Evolutionary conservation across 2,797 vertebrate genomes (phyloP).

Genomic region (Protosalanx chinensis): DNA sequence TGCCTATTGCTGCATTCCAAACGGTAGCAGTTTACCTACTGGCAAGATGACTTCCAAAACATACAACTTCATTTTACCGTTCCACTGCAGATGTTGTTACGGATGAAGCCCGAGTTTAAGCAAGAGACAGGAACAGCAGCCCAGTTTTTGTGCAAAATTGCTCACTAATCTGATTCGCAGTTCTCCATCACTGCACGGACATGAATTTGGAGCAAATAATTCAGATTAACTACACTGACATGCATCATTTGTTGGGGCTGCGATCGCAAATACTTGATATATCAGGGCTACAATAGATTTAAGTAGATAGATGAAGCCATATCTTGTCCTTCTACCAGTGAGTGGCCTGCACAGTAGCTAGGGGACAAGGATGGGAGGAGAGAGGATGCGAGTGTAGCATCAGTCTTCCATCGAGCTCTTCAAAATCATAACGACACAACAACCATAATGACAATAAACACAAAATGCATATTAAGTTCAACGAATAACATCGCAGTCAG

Average conservation of each 20-base stretch:
- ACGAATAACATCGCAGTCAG: too few species aligned
- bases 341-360: slow-evolving; percentile 40
- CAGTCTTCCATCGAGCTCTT: slow-evolving; percentile 19
- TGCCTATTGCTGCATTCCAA: background rate
- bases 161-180: background rate
- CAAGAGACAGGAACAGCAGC: background rate
- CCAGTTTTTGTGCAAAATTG: background rate
- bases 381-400: background rate
- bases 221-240: background rate
- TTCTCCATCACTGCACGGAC: background rate
- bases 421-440: slow-evolving; percentile 10
- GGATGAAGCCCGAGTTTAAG: background rate
- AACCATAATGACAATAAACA: background rate
- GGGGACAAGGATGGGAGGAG: slow-evolving; percentile 11
- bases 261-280: too few species aligned
- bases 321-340: background rate
- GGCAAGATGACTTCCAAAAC: background rate
- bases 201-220: background rate
- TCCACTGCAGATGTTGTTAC: background rate
- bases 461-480: background rate
- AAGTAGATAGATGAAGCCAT: too few species aligned
- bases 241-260: background rate
- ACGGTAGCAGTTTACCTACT: background rate
- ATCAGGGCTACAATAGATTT: too few species aligned
- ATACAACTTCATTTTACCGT: background rate